Evolutionary conservation across 2,797 vertebrate species (phyloP).

Genomic region (Falco biarmicus): DNA sequence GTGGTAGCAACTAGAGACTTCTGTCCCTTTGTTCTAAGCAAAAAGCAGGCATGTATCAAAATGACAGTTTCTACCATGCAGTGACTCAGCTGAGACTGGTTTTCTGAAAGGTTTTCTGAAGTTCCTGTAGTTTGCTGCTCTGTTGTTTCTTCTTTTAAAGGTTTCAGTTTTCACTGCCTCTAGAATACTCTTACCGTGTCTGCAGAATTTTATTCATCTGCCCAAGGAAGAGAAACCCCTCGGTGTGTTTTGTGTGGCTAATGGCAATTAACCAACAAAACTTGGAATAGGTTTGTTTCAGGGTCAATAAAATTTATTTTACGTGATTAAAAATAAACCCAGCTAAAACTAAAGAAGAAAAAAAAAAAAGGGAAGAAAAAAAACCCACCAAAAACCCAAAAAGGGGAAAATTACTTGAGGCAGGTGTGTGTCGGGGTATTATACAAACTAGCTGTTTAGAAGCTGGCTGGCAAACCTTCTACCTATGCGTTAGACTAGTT

Average conservation of each 20-base stretch:
- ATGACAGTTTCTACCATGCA: neutral
- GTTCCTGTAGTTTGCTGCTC: neutral
- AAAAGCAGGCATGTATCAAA: neutral
- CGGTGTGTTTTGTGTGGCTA: neutral
- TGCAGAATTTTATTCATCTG: neutral
- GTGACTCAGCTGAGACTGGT: neutral
- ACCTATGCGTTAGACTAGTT: neutral
- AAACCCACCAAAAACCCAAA: neutral
- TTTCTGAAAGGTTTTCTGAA: neutral
- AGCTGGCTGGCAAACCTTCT: neutral
- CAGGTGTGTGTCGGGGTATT: neutral
- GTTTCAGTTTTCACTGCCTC: neutral
- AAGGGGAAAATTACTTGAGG: neutral
- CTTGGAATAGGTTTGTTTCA: neutral
- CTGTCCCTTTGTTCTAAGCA: neutral
- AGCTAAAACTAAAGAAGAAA: neutral
- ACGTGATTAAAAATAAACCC: neutral
- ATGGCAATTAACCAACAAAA: neutral
- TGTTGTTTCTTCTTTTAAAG: neutral
- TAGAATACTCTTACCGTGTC: neutral
- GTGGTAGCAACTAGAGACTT: neutral
- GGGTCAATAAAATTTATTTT: neutral
- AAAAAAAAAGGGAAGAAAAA: neutral
- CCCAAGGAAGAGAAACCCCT: neutral
- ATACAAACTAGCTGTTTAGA: neutral